Evolutionary conservation across 2,888 invertebrate genomes (phyloP), one percentile per base, ranked within the genome.

Genomic region (Byasa hedistus): DNA sequence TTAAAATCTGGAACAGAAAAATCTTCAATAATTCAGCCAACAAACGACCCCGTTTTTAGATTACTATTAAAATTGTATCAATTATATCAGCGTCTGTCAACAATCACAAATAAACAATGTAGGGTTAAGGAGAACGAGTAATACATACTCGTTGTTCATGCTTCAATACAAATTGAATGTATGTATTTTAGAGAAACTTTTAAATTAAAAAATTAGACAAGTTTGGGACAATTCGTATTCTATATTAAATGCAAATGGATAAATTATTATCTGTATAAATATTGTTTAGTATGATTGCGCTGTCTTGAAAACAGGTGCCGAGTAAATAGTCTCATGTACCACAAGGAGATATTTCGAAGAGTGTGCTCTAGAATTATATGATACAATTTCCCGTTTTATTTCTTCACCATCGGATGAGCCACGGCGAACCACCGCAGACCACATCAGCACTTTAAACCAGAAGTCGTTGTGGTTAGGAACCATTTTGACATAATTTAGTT

Each of bases 51-150:
- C 27, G 52, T 36, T 64, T 36, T 54, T 21, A 58, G 21, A 36
- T 32, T n/a, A 58, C 64, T 36, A 54, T 58, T 39, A 39, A 56
- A 44, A 24, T 62, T 22, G 24, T 21, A 22, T 27, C 55, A 39
- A 24, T 36, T 56, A 56, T 62, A 48, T 48, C 44, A 10, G 27
- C 48, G 39, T 8, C 62, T 48, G 39, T 57, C 56, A 39, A 56
- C 56, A 62, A 32, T 19, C 12, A 23, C 56, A 62, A 55, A 61
- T 56, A 27, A 56, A 62, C 62, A 62, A 62, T 57, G 24, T n/a
- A 27, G 48, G 62, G 62, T 62, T 62, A 57, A 62, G 56, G 62
- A 62, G 56, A 62, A 57, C 62, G 17, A 48, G 48, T 59, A 2
- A 44, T 56, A 56, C 24, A 15, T 19, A 24, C n/a, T n/a, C n/a